Evolutionary conservation across 2,797 vertebrate genomes (phyloP).

Genomic region (Lepus oiostolus): DNA sequence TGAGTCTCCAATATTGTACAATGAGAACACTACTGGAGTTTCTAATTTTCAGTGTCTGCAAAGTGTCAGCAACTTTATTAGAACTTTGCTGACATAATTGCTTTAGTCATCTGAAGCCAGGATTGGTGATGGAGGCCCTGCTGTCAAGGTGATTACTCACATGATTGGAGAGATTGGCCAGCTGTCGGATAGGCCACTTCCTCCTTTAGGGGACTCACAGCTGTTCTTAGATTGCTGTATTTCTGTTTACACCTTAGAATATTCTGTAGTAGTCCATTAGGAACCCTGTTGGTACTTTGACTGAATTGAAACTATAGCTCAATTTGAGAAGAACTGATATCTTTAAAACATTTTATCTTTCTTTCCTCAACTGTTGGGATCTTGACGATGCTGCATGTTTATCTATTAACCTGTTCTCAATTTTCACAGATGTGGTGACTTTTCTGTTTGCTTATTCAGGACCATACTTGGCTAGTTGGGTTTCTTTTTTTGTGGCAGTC

Average conservation of each 20-base stretch:
- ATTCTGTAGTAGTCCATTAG: conserved; percentile 2
- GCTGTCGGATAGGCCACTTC: neutral
- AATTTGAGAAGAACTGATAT: neutral
- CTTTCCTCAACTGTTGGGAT: neutral
- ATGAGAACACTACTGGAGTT: neutral
- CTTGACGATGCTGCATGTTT: neutral
- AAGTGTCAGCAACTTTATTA: neutral
- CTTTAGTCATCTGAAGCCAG: neutral
- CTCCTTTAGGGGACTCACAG: conserved; percentile 1
- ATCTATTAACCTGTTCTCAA: neutral
- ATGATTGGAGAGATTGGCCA: neutral
- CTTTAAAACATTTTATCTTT: conserved; percentile 35
- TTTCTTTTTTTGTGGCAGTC: conserved; percentile 1
- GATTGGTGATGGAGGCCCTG: neutral
- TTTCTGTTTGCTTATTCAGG: conserved; percentile 3
- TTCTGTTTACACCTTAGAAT: neutral
- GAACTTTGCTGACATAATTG: neutral
- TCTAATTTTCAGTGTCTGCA: conserved; percentile 9
- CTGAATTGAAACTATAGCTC: neutral
- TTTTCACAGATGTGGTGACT: neutral
- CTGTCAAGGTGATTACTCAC: neutral
- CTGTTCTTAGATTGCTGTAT: conserved; percentile 6
- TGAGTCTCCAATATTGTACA: neutral
- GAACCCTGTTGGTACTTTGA: neutral
- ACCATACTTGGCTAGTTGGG: neutral